Evolutionary conservation across 2,888 invertebrate species (phyloP), one percentile per base, ranked within the genome.

Genomic region (Lasioglossum marginatum): DNA sequence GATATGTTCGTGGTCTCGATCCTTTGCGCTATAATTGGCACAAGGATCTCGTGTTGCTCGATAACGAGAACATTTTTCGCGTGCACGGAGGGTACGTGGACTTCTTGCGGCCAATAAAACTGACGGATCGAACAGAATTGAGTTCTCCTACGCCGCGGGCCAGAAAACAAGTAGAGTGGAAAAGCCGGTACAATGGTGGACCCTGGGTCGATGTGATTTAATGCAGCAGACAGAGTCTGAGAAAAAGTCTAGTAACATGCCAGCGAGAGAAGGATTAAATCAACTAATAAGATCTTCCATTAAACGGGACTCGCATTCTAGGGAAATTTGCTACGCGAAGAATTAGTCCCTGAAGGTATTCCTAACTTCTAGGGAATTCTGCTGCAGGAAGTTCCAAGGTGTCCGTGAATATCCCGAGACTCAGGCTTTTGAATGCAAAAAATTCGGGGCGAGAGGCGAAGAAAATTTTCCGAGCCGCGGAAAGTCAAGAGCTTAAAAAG

Each of bases 51-150:
- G 43, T 27, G 80, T 68, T 68, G 40, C 43, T 34, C 34, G 72
- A 45, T 43, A 72, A 72, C 40, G 14, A 43, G 43, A 63, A 57
- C 43, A 57, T 79, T 74, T 68, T 19, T 74, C 80, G 57, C 73
- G 43, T 45, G 60, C 19, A 14, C 23, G 27, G n/a, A 16, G 34
- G 48, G 16, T 3, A 37, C 73, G 57, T 14, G 60, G 45, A 12
- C 19, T 78, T 81, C 57, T 57, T 52, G 71, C 70, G 71, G 81
- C 19, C 77, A 81, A 63, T 89, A 82, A 75, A 79, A 83, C 86
- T 89, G 83, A 89, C 86, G 37, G 75, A 89, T 89, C 89, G 88
- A 77, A 74, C 72, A 77, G 79, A 79, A 89, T 88, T 45, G 86
- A 82, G 86, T 88, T 85, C 45, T 68, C 72, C 74, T 82, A 78